Percentiles rank a stretch among this genome's conserved stretches.
Conservation (phyloP, 2,888 invertebrate species). For the Folsomia candida region DNA sequence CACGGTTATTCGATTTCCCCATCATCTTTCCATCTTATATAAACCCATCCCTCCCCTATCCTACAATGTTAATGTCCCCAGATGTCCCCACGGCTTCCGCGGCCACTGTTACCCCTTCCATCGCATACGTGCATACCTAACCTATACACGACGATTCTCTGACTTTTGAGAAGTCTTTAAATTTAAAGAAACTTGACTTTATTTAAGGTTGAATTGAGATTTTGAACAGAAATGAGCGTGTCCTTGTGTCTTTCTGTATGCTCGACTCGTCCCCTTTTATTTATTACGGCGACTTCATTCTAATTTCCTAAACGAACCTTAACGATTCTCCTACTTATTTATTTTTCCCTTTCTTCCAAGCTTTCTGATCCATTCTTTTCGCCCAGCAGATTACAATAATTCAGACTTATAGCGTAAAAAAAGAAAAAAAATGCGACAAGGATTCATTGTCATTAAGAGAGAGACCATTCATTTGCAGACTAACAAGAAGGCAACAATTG, state of each 20-base stretch:
- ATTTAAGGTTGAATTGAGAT: constrained; percentile 1
- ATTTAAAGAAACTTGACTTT: background rate
- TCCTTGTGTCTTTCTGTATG: background rate
- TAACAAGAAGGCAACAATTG: background rate
- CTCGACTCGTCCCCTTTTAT: background rate
- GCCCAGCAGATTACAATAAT: background rate
- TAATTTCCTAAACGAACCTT: constrained; percentile 4
- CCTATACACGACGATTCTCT: too few species aligned
- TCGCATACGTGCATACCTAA: too few species aligned
- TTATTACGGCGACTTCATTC: background rate
- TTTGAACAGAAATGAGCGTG: background rate
- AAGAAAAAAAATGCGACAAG: background rate
- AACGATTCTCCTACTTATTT: constrained; percentile 6
- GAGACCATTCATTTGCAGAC: too few species aligned
- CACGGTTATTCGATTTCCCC: too few species aligned
- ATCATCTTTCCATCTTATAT: too few species aligned
- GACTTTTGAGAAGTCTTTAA: background rate
- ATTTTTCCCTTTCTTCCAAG: background rate
- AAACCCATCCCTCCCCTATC: too few species aligned
- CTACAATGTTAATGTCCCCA: too few species aligned
- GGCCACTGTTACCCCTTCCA: too few species aligned
- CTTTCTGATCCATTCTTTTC: too few species aligned
- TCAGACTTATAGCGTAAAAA: background rate
- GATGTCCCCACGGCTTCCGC: too few species aligned
- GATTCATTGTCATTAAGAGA: background rate